Evolutionary conservation across 2,797 vertebrate species (phyloP).

Genomic region (Remorina albescens): DNA sequence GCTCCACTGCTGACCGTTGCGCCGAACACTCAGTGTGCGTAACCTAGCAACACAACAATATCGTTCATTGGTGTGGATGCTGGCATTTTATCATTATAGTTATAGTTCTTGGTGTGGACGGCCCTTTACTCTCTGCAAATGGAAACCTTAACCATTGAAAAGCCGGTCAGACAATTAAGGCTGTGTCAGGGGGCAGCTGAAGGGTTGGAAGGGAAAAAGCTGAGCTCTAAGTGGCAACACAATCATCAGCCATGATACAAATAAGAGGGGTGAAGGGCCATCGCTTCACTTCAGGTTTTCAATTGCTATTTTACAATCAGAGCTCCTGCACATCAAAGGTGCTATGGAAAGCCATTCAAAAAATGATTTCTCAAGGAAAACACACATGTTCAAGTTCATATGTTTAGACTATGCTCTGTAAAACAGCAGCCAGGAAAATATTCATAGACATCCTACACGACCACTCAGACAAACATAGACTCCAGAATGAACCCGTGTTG

Average conservation of each 20-base stretch:
- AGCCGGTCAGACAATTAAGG: slow-evolving; percentile 47
- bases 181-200: slow-evolving; percentile 54
- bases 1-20: too few species aligned
- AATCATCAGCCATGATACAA: slow-evolving; percentile 66
- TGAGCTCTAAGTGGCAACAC: slow-evolving; percentile 40
- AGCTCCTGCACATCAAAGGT: slow-evolving; percentile 46
- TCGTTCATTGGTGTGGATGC: too few species aligned
- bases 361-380: slow-evolving; percentile 13
- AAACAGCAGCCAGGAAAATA: slow-evolving; percentile 3
- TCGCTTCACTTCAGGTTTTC: slow-evolving; percentile 48
- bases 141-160: slow-evolving; percentile 32
- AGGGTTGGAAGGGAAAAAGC: slow-evolving; percentile 32
- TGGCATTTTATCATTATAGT: too few species aligned
- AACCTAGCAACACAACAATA: too few species aligned
- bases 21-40: too few species aligned
- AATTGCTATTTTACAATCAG: slow-evolving; percentile 52
- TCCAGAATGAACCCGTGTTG: slow-evolving; percentile 25
- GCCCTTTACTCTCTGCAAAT: slow-evolving; percentile 45
- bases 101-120: too few species aligned
- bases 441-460: background rate
- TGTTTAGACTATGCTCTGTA: background rate
- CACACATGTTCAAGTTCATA: slow-evolving; percentile 5
- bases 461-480: slow-evolving; percentile 13
- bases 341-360: background rate
- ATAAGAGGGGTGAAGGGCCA: slow-evolving; percentile 51